A percentile compares a stretch with the other conserved stretches of the same genome.
Evolutionary conservation across 2,888 invertebrate genomes (phyloP).

Genomic region (Aspidapion aeneum): DNA sequence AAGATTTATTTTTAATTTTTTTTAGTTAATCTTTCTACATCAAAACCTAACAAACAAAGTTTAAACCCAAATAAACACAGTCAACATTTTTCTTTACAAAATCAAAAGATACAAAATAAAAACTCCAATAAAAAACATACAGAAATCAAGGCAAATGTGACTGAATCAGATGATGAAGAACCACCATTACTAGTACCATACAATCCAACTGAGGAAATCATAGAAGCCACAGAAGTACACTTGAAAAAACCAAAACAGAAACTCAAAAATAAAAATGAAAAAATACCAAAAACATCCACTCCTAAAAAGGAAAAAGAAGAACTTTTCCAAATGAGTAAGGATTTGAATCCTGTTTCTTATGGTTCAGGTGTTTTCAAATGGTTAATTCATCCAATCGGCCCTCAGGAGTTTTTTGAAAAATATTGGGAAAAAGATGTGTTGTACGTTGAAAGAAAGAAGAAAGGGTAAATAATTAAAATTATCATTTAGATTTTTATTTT

Average conservation of each 20-base stretch:
- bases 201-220: neutral
- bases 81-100: too few relatives aligned
- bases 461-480: constrained; percentile 33
- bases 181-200: neutral
- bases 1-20: too few relatives aligned
- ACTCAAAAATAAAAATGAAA: neutral
- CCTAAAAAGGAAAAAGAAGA: neutral
- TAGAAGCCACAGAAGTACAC: neutral
- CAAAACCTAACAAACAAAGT: too few relatives aligned
- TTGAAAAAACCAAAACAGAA: neutral
- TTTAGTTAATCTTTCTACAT: too few relatives aligned
- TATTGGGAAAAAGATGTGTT: constrained; percentile 82
- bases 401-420: constrained; percentile 45
- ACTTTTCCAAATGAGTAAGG: neutral
- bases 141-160: too few relatives aligned
- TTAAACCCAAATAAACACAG: too few relatives aligned
- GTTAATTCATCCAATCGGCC: constrained; percentile 65
- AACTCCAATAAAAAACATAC: too few relatives aligned
- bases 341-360: constrained; percentile 29
- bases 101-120: too few relatives aligned
- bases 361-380: constrained; percentile 60
- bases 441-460: constrained; percentile 61
- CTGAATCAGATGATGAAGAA: neutral
- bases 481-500: too few relatives aligned
- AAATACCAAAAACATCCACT: too few relatives aligned